These are phyloP conservation scores for Loris lydekkerianus DNA, from an alignment of 2,797 vertebrate genomes.

Conservation along the genomic window DNA sequence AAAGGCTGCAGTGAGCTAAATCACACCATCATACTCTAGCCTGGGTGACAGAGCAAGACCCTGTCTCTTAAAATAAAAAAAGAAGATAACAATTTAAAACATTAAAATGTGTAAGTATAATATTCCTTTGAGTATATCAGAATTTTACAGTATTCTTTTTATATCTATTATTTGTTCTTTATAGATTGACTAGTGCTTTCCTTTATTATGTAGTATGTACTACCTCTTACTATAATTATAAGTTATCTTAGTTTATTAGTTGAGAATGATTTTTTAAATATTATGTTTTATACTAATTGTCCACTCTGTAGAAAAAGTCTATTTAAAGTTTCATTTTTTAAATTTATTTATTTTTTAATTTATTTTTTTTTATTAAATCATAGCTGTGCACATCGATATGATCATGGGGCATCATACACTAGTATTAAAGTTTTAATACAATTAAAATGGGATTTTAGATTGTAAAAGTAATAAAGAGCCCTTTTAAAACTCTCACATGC, in stretches of 20 bases:
- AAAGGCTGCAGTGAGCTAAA: background rate
- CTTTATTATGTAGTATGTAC: background rate
- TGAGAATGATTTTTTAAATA: conserved; percentile 26
- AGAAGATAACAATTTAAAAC: background rate
- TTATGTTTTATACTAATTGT: conserved; percentile 13
- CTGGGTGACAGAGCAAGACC: background rate
- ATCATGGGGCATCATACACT: no score
- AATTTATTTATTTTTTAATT: no score
- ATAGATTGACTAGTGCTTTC: background rate
- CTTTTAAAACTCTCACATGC: background rate
- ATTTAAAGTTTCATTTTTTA: background rate
- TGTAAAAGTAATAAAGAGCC: background rate
- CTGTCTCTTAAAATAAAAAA: background rate
- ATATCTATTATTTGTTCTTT: background rate
- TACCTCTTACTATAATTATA: background rate
- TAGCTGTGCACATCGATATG: no score
- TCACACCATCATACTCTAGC: background rate
- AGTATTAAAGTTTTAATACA: background rate
- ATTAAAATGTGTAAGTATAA: background rate
- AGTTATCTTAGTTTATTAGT: conserved; percentile 5
- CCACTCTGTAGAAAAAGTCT: background rate
- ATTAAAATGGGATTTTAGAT: conserved; percentile 30
- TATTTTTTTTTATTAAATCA: no score
- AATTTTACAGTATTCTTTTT: conserved; percentile 2
- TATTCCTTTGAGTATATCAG: background rate